These are phyloP conservation scores for Arvicanthis niloticus DNA, from an alignment of 2,113 vertebrate species.

Conservation along the genomic window DNA sequence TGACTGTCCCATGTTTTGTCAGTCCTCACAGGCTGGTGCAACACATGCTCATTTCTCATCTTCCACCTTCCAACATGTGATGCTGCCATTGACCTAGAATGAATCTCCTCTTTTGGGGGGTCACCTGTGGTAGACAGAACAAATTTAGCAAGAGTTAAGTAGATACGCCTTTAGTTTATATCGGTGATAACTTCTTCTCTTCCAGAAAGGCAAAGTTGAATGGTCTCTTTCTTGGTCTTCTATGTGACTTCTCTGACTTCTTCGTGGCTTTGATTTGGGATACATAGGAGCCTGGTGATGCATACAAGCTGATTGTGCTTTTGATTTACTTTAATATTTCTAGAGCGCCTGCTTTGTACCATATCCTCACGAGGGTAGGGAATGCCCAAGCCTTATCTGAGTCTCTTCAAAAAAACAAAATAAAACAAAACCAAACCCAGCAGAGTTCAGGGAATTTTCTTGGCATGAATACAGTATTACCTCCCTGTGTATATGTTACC, in stretches of 20 bases:
- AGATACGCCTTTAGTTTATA: neutral
- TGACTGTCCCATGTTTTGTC: no score
- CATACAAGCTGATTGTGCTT: neutral
- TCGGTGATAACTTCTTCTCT: neutral
- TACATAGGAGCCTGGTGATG: neutral
- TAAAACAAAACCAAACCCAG: no score
- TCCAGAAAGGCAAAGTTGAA: neutral
- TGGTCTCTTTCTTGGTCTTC: neutral
- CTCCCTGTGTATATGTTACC: neutral
- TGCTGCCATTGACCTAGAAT: neutral
- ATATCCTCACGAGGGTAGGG: neutral
- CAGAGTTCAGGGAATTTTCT: neutral
- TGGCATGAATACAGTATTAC: neutral
- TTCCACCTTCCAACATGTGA: rapidly evolving
- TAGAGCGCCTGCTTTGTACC: neutral
- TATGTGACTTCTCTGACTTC: neutral
- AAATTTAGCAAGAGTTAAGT: neutral
- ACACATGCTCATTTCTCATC: neutral
- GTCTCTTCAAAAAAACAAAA: neutral
- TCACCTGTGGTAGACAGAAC: neutral
- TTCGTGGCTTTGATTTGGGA: neutral
- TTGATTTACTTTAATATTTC: neutral
- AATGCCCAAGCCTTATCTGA: neutral
- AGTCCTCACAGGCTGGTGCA: neutral
- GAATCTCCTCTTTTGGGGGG: neutral